Evolutionary conservation across 2,888 invertebrate species (phyloP).

Genomic region (Philonicus albiceps): DNA sequence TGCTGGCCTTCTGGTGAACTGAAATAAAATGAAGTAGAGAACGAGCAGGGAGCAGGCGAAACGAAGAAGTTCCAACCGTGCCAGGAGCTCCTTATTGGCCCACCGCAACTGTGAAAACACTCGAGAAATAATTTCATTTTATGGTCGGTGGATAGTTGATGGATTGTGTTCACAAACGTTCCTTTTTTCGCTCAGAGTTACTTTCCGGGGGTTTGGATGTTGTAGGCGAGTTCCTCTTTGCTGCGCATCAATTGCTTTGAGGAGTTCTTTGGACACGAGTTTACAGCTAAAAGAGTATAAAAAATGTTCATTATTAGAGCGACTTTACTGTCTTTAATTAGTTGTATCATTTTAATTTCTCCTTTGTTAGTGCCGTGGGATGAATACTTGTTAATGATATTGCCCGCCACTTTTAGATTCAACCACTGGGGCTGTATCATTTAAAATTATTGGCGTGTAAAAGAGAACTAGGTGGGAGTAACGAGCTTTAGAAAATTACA

Average conservation of each 20-base stretch:
- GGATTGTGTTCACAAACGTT: conserved; percentile 13
- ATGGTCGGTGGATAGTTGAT: conserved; percentile 36
- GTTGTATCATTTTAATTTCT: not conserved
- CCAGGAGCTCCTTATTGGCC: not conserved
- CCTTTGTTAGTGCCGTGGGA: not conserved
- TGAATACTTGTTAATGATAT: not conserved
- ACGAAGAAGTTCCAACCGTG: not conserved
- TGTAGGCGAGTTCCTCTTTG: not conserved
- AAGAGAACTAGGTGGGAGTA: not conserved
- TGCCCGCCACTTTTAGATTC: not conserved
- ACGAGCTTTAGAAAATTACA: not conserved
- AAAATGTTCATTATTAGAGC: not conserved
- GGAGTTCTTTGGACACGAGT: not conserved
- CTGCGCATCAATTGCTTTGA: not conserved
- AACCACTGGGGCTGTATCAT: not conserved
- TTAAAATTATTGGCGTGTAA: not conserved
- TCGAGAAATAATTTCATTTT: conserved; percentile 31
- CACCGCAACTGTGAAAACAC: conserved; percentile 16
- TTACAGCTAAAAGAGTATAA: not conserved
- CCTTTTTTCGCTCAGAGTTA: not conserved
- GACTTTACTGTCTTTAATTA: not conserved
- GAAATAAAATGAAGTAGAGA: not conserved
- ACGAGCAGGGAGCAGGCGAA: not conserved
- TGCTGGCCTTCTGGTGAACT: not conserved
- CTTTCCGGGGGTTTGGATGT: not conserved